A percentile compares a stretch with the other conserved stretches of the same genome.
These are phyloP conservation scores for Cosmia pyralina DNA, from an alignment of 2,888 invertebrate genomes.

Conservation along the genomic window DNA sequence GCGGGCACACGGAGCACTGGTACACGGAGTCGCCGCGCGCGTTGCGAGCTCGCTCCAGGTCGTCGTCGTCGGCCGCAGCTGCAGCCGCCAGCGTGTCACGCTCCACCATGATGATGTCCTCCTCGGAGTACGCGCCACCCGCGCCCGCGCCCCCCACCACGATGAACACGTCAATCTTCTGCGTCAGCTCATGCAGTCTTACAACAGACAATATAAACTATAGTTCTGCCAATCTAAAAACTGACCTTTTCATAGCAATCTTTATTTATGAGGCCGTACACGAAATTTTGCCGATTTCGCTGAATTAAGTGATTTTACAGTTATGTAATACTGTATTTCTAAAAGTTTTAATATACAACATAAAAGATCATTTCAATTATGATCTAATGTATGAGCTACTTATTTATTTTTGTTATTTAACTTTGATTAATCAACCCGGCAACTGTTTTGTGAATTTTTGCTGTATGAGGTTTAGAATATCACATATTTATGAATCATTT, in stretches of 20 bases:
- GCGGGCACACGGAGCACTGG: constrained; percentile 85
- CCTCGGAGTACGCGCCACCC: constrained; percentile 81
- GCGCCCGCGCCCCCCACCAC: constrained; percentile 83
- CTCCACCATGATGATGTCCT: constrained; percentile 87
- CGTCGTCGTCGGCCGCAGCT: constrained; percentile 79
- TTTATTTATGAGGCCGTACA: too few species aligned
- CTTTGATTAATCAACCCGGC: too few species aligned
- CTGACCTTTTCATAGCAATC: background rate
- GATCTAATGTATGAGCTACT: too few species aligned
- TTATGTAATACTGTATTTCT: too few species aligned
- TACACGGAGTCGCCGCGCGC: constrained; percentile 82
- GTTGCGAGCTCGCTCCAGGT: constrained; percentile 77
- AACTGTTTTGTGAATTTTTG: too few species aligned
- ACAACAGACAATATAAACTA: background rate
- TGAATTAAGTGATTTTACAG: too few species aligned
- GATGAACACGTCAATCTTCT: constrained; percentile 87
- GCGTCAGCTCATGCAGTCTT: constrained; percentile 83
- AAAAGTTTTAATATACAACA: too few species aligned
- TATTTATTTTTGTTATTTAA: too few species aligned
- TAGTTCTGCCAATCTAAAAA: background rate
- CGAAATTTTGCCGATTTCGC: too few species aligned
- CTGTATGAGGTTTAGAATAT: too few species aligned
- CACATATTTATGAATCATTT: too few species aligned
- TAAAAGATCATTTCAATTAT: too few species aligned
- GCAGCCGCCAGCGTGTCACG: constrained; percentile 81